Conservation (phyloP, 1,140 invertebrate genomes). For the Liolophura sinensis region DNA sequence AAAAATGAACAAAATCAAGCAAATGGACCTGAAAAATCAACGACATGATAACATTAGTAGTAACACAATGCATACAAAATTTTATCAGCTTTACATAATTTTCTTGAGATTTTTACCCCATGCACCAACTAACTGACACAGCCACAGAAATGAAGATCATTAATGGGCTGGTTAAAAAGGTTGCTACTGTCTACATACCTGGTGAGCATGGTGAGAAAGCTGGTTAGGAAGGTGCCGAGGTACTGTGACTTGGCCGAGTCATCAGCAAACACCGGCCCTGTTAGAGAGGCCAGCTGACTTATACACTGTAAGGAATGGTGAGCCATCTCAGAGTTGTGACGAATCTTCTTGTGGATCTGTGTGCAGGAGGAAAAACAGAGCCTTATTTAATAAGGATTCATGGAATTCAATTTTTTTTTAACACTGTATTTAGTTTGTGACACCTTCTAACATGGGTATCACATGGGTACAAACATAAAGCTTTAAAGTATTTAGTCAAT, state of each 20-base stretch:
- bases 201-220: constrained; percentile 58
- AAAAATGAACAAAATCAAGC: not conserved
- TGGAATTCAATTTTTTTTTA: no score
- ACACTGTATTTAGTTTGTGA: no score
- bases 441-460: no score
- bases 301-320: constrained; percentile 79
- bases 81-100: not conserved
- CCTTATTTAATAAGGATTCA: no score
- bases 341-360: constrained; percentile 78
- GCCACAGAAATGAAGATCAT: no score
- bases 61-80: no score
- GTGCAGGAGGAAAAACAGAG: no score
- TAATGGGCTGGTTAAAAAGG: not conserved
- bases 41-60: not conserved
- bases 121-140: not conserved
- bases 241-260: constrained; percentile 70
- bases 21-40: no score
- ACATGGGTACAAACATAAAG: no score
- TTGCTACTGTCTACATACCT: constrained; percentile 31
- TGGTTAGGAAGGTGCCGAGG: constrained; percentile 71
- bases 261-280: constrained; percentile 69
- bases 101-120: not conserved
- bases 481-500: no score
- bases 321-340: constrained; percentile 72
- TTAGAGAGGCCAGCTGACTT: constrained; percentile 78